These are phyloP conservation scores for Crotalus tigris DNA, from an alignment of 2,113 vertebrate genomes.

Conservation along the genomic window DNA sequence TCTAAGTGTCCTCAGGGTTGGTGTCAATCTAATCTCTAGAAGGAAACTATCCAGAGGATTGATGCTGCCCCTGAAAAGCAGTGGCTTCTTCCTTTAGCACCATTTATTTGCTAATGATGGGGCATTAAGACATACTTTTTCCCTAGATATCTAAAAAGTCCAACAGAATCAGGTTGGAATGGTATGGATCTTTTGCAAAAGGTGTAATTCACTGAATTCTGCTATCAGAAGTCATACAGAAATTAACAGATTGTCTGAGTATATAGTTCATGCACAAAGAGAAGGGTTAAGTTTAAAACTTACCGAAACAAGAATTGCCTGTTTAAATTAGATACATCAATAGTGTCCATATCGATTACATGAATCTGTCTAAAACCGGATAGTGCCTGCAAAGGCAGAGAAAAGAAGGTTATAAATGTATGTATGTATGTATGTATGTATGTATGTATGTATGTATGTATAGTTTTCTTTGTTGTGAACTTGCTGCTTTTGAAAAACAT, in stretches of 20 bases:
- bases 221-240: background rate
- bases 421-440: no score
- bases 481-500: background rate
- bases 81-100: background rate
- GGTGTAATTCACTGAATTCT: background rate
- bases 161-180: background rate
- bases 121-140: background rate
- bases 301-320: conserved; percentile 96
- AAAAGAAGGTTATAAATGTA: background rate
- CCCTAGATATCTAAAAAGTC: background rate
- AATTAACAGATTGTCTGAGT: background rate
- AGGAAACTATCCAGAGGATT: background rate
- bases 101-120: background rate
- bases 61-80: background rate
- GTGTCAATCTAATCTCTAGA: background rate
- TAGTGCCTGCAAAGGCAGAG: conserved; percentile 77
- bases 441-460: no score
- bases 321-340: conserved; percentile 95
- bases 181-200: background rate
- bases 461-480: background rate
- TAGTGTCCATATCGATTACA: conserved; percentile 98
- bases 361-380: conserved; percentile 95
- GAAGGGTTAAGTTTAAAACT: conserved; percentile 54
- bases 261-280: background rate
- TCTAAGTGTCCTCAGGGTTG: background rate